Base-by-base conservation (phyloP, 2,888 invertebrate genomes). In the Allolobophora icterica region DNA sequence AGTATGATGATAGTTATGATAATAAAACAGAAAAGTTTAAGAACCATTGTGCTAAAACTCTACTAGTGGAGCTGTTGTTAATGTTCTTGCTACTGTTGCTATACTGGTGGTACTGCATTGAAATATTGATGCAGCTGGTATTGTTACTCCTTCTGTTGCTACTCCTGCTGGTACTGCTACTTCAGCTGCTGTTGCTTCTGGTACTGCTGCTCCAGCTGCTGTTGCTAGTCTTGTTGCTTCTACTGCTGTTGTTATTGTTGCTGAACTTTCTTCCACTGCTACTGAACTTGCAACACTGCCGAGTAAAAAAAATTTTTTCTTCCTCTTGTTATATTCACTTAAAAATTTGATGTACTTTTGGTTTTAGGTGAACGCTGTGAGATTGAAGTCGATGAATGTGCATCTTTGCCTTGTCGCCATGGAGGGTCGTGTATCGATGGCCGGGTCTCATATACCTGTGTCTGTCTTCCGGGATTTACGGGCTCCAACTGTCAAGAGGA, bases 351-450 rank as follows among this genome's bases (percentile, higher is more conserved):
- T 13, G 30, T 71, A 11, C n/a, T 71, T 71, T 71, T 87, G 87
- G 19, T 87, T 87, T 6, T 34, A 87, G 90, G 90, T 21, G 35
- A 35, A 33, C n/a, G 35, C n/a, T 90, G 90, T 89, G 91, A 89
- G 84, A 35, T 33, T 30, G 91, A 91, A 33, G 89, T 89, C 11
- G 89, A 91, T 17, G 91, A 91, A 89, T 91, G 91, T 89, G 91
- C 33, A 6, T 33, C 42, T 30, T 35, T 89, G 21, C 84, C 38
- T n/a, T 91, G 91, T 89, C 45, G 19, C 38, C 89, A 91, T 40
- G 52, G 52, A 35, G 91, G 89, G 2, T 84, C 89, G 8, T 91
- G 91, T 35, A 33, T 89, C 17, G 91, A 91, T 33, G 42, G 35
- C 33, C 34, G 40, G 6, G 33, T 52, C 8, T 89, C 87, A 21